Evolutionary conservation across 2,113 vertebrate genomes (phyloP), one percentile per base, ranked within the genome.

Genomic region (Abramis brama): DNA sequence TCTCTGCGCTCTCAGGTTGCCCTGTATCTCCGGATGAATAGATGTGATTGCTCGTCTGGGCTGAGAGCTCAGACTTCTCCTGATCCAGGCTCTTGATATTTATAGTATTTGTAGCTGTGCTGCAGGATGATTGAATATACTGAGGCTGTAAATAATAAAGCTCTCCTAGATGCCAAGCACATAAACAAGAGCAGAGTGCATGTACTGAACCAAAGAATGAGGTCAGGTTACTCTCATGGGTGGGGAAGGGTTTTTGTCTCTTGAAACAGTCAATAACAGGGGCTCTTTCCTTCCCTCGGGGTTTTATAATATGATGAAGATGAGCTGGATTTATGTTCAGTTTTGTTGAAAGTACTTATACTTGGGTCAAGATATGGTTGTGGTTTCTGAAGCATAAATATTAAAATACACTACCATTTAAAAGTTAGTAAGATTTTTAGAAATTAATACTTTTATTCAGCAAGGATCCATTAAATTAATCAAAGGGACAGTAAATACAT

Each of bases 131-230:
- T 88, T 88, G 85, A 83, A 86, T 83, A 74, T 79, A 82, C 27
- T 82, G 25, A 75, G 79, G 88, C 80, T 82, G 82, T 86, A 76
- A 89, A 88, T 87, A 91, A 79, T 85, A 75, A 86, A 88, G 86
- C 84, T 87, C 70, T 68, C 36, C 43, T 81, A 57, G 77, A 57
- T 80, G 36, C 36, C 77, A 74, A 71, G 23, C 64, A 81, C 80
- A 82, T 50, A 82, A 82, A 82, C 80, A 82, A 82, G 80, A 82
- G 80, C 45, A 82, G 80, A 76, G 71, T 30, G 43, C 80, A 70
- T 70, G 80, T 64, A 36, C 80, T 70, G 62, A 82, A 68, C 62
- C 80, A 82, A 47, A 70, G 80, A 82, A 82, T 82, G 27, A 50
- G 80, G 80, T 82, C 80, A 62, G 59, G 79, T 47, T 64, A 10